Evolutionary conservation across 2,888 invertebrate genomes (phyloP).

Genomic region (Eupithecia pulchellata): DNA sequence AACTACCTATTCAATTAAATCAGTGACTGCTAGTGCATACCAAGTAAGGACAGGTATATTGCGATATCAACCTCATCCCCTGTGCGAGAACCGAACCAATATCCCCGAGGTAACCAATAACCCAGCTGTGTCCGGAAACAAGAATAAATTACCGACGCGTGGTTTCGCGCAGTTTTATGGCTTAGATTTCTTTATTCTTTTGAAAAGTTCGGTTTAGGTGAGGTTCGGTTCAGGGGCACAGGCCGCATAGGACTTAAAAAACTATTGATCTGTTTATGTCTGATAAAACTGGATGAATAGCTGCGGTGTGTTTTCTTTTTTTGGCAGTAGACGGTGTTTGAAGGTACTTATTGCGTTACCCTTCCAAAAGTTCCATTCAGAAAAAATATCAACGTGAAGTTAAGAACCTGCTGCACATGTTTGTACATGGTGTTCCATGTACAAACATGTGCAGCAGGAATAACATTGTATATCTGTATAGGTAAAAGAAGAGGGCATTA

Average conservation of each 20-base stretch:
- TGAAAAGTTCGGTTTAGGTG: background rate
- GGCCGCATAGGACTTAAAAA: background rate
- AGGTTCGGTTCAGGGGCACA: background rate
- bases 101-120: constrained; percentile 34
- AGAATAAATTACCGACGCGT: constrained; percentile 30
- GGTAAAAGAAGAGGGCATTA: no score
- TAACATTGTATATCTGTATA: no score
- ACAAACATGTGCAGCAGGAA: no score
- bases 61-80: constrained; percentile 43
- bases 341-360: background rate
- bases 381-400: background rate
- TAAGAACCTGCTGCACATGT: no score
- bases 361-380: background rate
- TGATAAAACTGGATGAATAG: background rate
- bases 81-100: constrained; percentile 41
- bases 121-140: constrained; percentile 26
- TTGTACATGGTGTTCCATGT: no score
- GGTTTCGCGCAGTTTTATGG: constrained; percentile 5
- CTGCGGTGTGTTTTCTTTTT: background rate
- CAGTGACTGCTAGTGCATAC: background rate
- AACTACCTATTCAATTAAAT: background rate
- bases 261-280: background rate
- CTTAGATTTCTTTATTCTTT: constrained; percentile 5
- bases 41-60: constrained; percentile 15
- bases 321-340: background rate